Conservation (phyloP, 2,797 vertebrate species). For the Heteromormyrus szaboi region DNA sequence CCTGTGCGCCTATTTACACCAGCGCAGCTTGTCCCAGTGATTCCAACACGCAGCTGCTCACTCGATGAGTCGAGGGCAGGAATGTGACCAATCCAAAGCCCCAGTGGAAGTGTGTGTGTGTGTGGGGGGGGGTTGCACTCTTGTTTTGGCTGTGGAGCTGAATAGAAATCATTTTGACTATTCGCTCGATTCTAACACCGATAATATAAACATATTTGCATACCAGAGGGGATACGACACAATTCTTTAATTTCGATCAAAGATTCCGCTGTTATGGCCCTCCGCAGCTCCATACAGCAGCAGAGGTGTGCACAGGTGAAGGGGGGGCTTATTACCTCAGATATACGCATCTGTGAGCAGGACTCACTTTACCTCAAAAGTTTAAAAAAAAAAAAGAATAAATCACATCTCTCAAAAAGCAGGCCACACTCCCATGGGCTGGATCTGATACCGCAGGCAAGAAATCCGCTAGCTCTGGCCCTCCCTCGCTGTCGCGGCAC, state of each 20-base stretch:
- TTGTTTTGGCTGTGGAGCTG: constrained; percentile 48
- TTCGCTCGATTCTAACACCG: constrained; percentile 57
- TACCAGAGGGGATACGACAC: constrained; percentile 42
- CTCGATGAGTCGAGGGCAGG: constrained; percentile 20
- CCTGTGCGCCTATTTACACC: constrained; percentile 26
- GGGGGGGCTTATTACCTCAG: constrained; percentile 53
- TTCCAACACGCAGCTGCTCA: constrained; percentile 25
- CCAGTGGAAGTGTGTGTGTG: neutral
- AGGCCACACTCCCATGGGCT: neutral
- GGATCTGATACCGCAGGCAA: neutral
- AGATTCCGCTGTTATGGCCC: constrained; percentile 30
- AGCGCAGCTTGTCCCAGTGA: constrained; percentile 24
- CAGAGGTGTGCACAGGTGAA: constrained; percentile 47
- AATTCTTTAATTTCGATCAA: constrained; percentile 56
- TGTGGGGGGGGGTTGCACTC: constrained; percentile 22
- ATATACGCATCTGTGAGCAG: constrained; percentile 1
- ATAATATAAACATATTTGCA: constrained; percentile 57
- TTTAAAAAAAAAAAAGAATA: neutral
- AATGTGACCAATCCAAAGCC: constrained; percentile 24
- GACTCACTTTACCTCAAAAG: neutral
- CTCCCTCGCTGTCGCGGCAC: too few relatives aligned
- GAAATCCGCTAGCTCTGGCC: neutral
- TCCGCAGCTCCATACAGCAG: constrained; percentile 34
- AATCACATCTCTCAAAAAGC: neutral
- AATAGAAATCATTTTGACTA: constrained; percentile 51